phyloP scores from a whole-genome alignment of 2,797 vertebrate genomes.

The Austrolebias charrua region DNA sequence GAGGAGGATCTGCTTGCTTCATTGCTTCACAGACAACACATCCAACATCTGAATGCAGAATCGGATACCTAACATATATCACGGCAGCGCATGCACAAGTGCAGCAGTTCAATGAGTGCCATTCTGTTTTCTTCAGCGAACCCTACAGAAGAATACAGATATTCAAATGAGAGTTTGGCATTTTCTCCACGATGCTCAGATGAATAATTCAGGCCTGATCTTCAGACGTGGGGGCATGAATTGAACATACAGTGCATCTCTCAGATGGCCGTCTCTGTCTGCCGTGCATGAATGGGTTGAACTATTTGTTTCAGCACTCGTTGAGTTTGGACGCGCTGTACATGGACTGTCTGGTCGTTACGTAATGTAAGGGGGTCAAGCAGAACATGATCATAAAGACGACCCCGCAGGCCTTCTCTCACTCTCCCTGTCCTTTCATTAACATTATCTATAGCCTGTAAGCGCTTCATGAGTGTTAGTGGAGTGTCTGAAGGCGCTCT shows the following conservation, averaged over 20 bases:
- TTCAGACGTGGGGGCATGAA: slow-evolving; percentile 56
- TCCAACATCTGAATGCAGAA: slow-evolving; percentile 39
- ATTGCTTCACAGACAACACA: slow-evolving; percentile 15
- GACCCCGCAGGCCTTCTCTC: slow-evolving; percentile 14
- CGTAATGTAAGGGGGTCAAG: slow-evolving; percentile 3
- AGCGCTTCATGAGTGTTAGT: slow-evolving; percentile 72
- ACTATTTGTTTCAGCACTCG: slow-evolving; percentile 40
- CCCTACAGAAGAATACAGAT: slow-evolving; percentile 46
- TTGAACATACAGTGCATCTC: slow-evolving; percentile 48
- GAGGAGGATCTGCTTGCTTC: no score
- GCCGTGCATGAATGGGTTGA: slow-evolving; percentile 35
- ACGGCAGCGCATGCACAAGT: slow-evolving; percentile 25
- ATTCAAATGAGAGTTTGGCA: slow-evolving; percentile 66
- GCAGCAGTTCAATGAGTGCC: slow-evolving; percentile 26
- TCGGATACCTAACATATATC: slow-evolving; percentile 22
- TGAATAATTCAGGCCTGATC: slow-evolving; percentile 73
- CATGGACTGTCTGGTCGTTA: slow-evolving; percentile 59
- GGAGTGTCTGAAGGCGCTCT: slow-evolving; percentile 68
- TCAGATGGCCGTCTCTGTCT: slow-evolving; percentile 55
- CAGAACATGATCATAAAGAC: slow-evolving; percentile 41
- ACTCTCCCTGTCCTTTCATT: slow-evolving; percentile 57
- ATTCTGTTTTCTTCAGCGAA: slow-evolving; percentile 36
- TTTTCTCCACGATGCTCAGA: slow-evolving; percentile 62
- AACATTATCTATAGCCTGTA: slow-evolving; percentile 71
- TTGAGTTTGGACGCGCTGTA: slow-evolving; percentile 62